These are phyloP conservation scores for Aelia acuminata DNA, from an alignment of 2,888 invertebrate species.

Conservation along the genomic window DNA sequence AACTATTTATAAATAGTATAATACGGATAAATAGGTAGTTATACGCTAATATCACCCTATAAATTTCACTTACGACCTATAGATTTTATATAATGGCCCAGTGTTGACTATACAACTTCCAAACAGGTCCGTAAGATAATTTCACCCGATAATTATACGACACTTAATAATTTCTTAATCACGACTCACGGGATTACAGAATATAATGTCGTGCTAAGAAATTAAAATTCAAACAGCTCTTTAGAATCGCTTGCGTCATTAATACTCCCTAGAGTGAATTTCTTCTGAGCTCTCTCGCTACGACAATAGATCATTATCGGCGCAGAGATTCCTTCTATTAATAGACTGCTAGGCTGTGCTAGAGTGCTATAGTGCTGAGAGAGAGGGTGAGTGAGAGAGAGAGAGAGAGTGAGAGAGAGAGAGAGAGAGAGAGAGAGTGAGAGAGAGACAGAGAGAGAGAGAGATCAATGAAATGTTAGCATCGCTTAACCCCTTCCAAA, in stretches of 20 bases:
- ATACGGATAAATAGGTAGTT: no score
- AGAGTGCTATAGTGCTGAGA: not conserved
- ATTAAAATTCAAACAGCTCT: not conserved
- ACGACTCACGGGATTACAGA: not conserved
- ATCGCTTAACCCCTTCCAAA: not conserved
- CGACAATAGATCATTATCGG: constrained; percentile 42
- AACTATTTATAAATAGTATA: no score
- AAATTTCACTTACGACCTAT: not conserved
- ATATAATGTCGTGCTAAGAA: not conserved
- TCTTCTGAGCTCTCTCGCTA: not conserved
- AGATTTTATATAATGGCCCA: not conserved
- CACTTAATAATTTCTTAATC: not conserved
- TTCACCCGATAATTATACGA: not conserved
- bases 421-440: no score
- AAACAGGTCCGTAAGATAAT: not conserved
- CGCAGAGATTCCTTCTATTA: constrained; percentile 36
- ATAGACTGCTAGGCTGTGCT: constrained; percentile 2
- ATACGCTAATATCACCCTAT: not conserved
- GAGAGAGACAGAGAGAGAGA: no score
- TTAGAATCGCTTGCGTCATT: not conserved
- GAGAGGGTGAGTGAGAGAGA: no score
- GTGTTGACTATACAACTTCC: not conserved
- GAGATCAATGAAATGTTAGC: constrained; percentile 29
- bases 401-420: no score
- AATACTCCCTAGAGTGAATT: no score